Evolutionary conservation across 2,888 invertebrate species (phyloP), one percentile per base, ranked within the genome.

Genomic region (Lasiommata megera): DNA sequence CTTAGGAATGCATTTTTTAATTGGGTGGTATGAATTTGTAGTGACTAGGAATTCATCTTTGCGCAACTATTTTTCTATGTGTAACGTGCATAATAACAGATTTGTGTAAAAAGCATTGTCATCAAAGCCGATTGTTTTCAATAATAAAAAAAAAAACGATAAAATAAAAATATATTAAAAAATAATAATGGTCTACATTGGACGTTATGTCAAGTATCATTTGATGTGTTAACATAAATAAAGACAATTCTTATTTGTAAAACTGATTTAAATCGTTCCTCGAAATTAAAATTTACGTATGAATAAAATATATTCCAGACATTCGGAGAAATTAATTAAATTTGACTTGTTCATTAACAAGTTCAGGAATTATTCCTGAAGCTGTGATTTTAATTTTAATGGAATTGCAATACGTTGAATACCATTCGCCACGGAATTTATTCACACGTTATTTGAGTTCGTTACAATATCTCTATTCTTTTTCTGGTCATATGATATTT

Each of bases 351-450:
- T 18, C 37, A 48, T 48, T 48, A 23, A 48, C 48, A 48, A 23
- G 23, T 37, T 36, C 48, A 36, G 48, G 6, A 48, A 37, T 37
- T 23, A 48, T 48, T 48, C 48, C 36, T 14, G 23, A 37, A 48
- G 37, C 12, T 36, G 5, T 48, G 18, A 48, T 37, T 48, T 12
- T 23, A 36, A 48, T n/a, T 48, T 48, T 23, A 48, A 37, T 48
- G 48, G 14, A 47, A 37, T 23, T 48, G 48, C 23, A 48, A 31
- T 14, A 31, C 5, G 14, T 31, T 29, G 16, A 14, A 29, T 29
- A 16, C 29, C 44, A 46, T 16, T 29, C 8, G 18, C n/a, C 0
- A 1, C 6, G 23, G n/a, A 18, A n/a, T 11, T n/a, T 1, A 41
- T 23, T 8, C 41, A 41, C 0, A 7, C 11, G 11, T 23, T 3